A percentile compares a stretch with the other conserved stretches of the same genome.
These are phyloP conservation scores for Aphaenogaster rudis DNA, from an alignment of 1,140 invertebrate genomes.

Conservation along the genomic window DNA sequence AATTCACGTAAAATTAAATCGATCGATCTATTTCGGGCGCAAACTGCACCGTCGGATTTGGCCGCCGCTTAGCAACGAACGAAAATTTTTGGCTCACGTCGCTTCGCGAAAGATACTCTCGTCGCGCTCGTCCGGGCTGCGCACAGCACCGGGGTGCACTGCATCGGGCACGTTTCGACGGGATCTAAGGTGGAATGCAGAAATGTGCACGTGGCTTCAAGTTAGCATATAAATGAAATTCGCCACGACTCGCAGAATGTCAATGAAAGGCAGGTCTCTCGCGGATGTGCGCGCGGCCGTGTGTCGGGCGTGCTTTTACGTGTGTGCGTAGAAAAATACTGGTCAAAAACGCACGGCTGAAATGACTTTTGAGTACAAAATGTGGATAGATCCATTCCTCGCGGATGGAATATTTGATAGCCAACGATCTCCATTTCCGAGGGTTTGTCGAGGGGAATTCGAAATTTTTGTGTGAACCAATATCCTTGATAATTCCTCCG, in stretches of 20 bases:
- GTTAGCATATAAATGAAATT: slow-evolving; percentile 79
- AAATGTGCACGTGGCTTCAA: slow-evolving; percentile 66
- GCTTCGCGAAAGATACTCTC: slow-evolving; percentile 26
- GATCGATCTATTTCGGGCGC: slow-evolving; percentile 4
- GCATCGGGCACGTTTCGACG: slow-evolving; percentile 70
- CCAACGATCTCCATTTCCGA: not conserved
- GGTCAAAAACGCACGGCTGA: slow-evolving; percentile 19
- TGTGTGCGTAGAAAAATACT: slow-evolving; percentile 3
- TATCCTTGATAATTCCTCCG: not conserved
- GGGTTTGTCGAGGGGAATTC: not conserved
- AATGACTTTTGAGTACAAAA: slow-evolving; percentile 11
- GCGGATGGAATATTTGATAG: not conserved
- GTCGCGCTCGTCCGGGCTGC: not conserved
- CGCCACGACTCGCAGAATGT: slow-evolving; percentile 70
- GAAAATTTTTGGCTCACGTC: slow-evolving; percentile 21
- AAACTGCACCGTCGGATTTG: not conserved
- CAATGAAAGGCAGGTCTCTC: slow-evolving; percentile 64
- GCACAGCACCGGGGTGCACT: slow-evolving; percentile 19
- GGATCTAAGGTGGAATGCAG: slow-evolving; percentile 72
- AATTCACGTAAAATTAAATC: slow-evolving; percentile 24
- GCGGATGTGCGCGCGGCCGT: slow-evolving; percentile 10
- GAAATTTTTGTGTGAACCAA: not conserved
- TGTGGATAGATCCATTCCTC: not conserved
- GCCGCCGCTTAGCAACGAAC: slow-evolving; percentile 1
- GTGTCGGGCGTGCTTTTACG: not conserved